A percentile compares a stretch with the other conserved stretches of the same genome.
phyloP scores from a whole-genome alignment of 2,797 vertebrate genomes.

The Spinus olivaceus region DNA sequence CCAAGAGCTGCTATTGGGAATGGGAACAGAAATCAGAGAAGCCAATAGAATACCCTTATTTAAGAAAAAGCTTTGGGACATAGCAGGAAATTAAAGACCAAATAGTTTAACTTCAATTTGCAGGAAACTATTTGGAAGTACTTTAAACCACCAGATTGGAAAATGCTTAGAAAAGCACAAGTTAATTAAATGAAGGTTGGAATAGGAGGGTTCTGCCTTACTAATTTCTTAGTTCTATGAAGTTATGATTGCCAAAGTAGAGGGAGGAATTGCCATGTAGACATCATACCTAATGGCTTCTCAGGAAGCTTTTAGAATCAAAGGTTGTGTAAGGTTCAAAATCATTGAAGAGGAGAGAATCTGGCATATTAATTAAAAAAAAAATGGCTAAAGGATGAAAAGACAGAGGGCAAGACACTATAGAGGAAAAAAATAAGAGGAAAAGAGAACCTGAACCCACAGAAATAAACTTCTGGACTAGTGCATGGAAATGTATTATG shows the following conservation, averaged over 20 bases:
- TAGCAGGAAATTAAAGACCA: constrained; percentile 17
- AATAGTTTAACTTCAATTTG: constrained; percentile 1
- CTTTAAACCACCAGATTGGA: constrained; percentile 23
- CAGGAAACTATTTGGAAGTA: background rate
- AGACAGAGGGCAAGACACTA: background rate
- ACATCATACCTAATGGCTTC: background rate
- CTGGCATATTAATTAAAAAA: constrained; percentile 32
- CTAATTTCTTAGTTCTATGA: constrained; percentile 2
- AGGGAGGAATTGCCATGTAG: background rate
- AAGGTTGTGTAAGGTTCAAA: constrained; percentile 28
- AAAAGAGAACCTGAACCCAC: background rate
- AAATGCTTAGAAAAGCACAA: constrained; percentile 49
- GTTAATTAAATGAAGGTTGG: constrained; percentile 27
- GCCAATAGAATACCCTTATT: background rate
- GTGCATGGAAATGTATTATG: background rate
- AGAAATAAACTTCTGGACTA: background rate
- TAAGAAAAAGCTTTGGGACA: background rate
- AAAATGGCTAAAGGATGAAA: constrained; percentile 37
- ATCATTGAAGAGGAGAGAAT: constrained; percentile 19
- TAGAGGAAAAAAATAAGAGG: background rate
- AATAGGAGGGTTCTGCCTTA: constrained; percentile 4
- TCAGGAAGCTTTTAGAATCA: constrained; percentile 29
- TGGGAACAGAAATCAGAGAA: background rate
- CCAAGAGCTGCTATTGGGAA: background rate
- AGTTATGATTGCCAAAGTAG: background rate